phyloP scores from a whole-genome alignment of 1,140 invertebrate genomes.

The Anoplophora glabripennis region DNA sequence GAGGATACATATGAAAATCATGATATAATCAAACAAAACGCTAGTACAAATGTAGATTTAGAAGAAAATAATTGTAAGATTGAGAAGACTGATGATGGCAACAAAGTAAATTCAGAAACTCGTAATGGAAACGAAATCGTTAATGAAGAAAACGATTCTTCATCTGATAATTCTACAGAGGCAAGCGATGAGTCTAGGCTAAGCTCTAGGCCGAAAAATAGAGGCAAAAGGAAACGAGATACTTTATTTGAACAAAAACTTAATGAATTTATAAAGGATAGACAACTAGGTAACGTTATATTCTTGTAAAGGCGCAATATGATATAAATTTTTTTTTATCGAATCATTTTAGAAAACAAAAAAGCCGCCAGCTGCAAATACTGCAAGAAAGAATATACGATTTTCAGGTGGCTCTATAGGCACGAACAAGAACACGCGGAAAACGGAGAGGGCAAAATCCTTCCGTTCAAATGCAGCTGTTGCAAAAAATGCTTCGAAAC shows the following conservation, averaged over 20 bases:
- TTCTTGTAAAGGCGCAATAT: too few species aligned
- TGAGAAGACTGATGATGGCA: too few species aligned
- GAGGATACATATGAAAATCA: too few species aligned
- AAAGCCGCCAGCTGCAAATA: conserved; percentile 17
- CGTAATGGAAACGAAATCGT: too few species aligned
- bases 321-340: too few species aligned
- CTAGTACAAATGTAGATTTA: too few species aligned
- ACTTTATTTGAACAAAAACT: neutral
- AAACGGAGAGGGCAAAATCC: conserved; percentile 6
- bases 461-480: conserved; percentile 47
- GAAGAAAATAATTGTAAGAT: too few species aligned
- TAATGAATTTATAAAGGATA: conserved; percentile 13
- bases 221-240: neutral
- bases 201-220: neutral
- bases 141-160: too few species aligned
- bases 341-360: conserved; percentile 4
- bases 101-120: too few species aligned
- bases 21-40: too few species aligned
- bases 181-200: too few species aligned
- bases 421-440: conserved; percentile 32
- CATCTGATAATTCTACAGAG: too few species aligned
- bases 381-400: conserved; percentile 24
- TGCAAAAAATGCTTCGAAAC: conserved; percentile 47
- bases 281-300: conserved; percentile 7
- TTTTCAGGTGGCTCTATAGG: conserved; percentile 19